Evolutionary conservation across 1,140 invertebrate species (phyloP), one percentile per base, ranked within the genome.

Genomic region (Lasaia peninsularis): DNA sequence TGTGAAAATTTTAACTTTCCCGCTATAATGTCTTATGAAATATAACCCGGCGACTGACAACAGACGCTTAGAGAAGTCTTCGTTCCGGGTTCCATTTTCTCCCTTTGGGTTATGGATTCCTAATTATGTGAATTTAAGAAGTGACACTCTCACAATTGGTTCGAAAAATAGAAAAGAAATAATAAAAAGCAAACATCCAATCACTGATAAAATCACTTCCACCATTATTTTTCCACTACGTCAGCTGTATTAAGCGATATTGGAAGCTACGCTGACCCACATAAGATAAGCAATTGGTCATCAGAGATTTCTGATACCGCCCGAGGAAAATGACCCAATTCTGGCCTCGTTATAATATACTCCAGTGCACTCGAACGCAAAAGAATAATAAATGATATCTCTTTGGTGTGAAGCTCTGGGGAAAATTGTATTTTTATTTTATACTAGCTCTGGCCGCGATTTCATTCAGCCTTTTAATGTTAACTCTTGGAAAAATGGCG

Each of bases 271-370:
- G 35, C 35, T 54, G 52, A 54, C 52, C 52, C 14, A 54, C 12
- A 54, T 54, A 54, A 21, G 55, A 49, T 56, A 40, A 56, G 55
- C 44, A 54, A 56, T 56, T 56, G 63, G 58, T 61, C 63, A 65
- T 65, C 54, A 54, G 60, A 60, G 60, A 61, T 63, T 50, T 58
- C 63, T 59, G 56, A 65, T 61, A 65, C 51, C 35, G 58, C 54
- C 62, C 51, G 53, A 52, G 55, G 55, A 58, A 56, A 61, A 55
- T 58, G 63, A 65, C 63, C 63, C 49, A 65, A 61, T 61, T 65
- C 37, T 50, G 40, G 40, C 61, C 51, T 31, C 52, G 40, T 61
- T 58, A 55, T 57, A 40, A 40, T 40, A 40, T 40, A 40, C 37
- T 40, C 10, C 14, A 40, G 37, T 40, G 16, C 37, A 40, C 37